Evolutionary conservation across 2,113 vertebrate species (phyloP).

Genomic region (Pedetes capensis): DNA sequence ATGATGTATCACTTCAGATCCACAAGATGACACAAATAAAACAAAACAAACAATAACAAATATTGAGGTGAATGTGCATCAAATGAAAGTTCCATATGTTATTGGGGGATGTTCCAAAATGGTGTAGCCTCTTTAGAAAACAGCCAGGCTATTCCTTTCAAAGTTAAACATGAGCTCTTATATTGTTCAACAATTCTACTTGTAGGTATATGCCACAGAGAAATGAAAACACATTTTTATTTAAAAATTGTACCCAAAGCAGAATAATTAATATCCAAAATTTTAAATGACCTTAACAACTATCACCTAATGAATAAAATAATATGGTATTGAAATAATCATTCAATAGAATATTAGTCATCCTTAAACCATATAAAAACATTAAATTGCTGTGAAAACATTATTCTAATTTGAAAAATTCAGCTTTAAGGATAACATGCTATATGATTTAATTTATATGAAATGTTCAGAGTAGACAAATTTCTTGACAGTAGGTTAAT

Average conservation of each 20-base stretch:
- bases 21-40: not conserved
- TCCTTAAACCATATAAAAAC: not conserved
- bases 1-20: not conserved
- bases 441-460: not conserved
- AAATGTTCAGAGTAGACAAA: too few relatives aligned
- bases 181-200: not conserved
- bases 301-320: not conserved
- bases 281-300: not conserved
- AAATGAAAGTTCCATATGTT: not conserved
- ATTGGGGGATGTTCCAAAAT: too few relatives aligned
- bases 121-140: not conserved
- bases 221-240: not conserved
- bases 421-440: too few relatives aligned
- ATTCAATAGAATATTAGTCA: not conserved
- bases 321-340: not conserved
- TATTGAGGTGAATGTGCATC: not conserved
- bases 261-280: not conserved
- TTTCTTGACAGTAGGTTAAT: too few relatives aligned
- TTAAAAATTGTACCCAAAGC: not conserved
- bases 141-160: not conserved
- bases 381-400: not conserved
- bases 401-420: not conserved
- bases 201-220: not conserved
- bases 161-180: too few relatives aligned
- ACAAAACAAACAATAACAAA: too few relatives aligned